A percentile compares a stretch with the other conserved stretches of the same genome.
Evolutionary conservation across 2,113 vertebrate genomes (phyloP).

Genomic region (Psilopsiagon aurifrons): DNA sequence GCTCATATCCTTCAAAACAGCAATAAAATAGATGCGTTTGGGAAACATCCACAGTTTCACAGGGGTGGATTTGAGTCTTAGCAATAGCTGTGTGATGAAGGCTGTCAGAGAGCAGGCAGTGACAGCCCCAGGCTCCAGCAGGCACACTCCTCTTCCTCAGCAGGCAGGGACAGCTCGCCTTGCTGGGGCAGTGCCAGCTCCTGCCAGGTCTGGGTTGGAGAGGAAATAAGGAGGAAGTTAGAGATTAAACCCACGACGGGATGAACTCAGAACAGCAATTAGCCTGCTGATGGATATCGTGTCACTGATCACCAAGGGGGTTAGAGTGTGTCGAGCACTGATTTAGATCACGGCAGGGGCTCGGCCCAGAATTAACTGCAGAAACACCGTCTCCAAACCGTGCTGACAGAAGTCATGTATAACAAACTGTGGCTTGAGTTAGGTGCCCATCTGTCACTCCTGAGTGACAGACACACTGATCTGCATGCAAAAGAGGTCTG

Average conservation of each 20-base stretch:
- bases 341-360: background rate
- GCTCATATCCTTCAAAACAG: background rate
- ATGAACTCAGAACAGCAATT: background rate
- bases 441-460: background rate
- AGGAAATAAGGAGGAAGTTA: background rate
- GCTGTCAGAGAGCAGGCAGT: background rate
- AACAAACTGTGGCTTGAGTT: background rate
- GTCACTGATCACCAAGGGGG: background rate
- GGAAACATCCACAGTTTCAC: background rate
- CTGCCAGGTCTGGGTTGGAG: background rate
- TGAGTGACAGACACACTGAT: background rate
- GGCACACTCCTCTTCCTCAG: background rate
- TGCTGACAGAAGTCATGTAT: background rate
- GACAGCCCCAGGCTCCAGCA: background rate
- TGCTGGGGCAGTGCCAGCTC: background rate
- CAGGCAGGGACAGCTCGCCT: background rate
- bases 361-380: background rate
- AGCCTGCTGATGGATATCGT: background rate
- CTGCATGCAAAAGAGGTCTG: background rate
- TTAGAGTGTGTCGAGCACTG: background rate
- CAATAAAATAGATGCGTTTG: background rate
- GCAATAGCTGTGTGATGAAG: background rate
- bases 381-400: background rate
- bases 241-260: background rate
- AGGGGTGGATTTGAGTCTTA: background rate